Conservation (phyloP, 2,113 vertebrate species). For the Raphicerus campestris region DNA sequence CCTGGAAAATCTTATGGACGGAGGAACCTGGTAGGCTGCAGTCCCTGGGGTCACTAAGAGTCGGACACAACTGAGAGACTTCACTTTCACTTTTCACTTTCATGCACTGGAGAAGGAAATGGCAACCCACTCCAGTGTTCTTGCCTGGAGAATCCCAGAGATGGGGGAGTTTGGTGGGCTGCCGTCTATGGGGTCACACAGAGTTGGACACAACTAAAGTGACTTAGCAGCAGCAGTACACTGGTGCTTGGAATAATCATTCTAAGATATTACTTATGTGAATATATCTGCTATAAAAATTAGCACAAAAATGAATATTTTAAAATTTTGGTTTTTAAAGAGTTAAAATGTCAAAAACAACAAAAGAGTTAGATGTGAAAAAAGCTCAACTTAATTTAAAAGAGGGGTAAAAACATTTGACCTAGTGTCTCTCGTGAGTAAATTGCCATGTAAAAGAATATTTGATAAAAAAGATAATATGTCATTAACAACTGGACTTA, state of each 20-base stretch:
- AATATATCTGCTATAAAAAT: not conserved
- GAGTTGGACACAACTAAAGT: too few species aligned
- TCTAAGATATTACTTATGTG: not conserved
- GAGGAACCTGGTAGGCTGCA: too few species aligned
- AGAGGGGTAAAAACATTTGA: not conserved
- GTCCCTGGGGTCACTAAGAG: too few species aligned
- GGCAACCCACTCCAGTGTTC: too few species aligned
- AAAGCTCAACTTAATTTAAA: not conserved
- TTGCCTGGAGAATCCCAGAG: too few species aligned
- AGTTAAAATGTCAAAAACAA: not conserved
- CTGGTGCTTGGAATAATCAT: not conserved
- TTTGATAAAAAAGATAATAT: not conserved
- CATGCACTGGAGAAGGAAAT: too few species aligned
- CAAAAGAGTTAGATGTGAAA: not conserved
- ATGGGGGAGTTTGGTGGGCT: too few species aligned
- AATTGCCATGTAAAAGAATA: not conserved
- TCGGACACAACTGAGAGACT: fast-evolving
- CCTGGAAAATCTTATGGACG: too few species aligned
- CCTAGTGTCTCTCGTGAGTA: not conserved
- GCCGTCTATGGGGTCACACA: too few species aligned
- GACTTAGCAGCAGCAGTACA: not conserved
- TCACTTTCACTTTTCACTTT: too few species aligned
- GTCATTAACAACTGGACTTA: not conserved
- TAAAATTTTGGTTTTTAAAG: not conserved
- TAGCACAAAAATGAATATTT: not conserved